Conservation (phyloP, 2,888 invertebrate species). For the Entomobrya multifasciata region DNA sequence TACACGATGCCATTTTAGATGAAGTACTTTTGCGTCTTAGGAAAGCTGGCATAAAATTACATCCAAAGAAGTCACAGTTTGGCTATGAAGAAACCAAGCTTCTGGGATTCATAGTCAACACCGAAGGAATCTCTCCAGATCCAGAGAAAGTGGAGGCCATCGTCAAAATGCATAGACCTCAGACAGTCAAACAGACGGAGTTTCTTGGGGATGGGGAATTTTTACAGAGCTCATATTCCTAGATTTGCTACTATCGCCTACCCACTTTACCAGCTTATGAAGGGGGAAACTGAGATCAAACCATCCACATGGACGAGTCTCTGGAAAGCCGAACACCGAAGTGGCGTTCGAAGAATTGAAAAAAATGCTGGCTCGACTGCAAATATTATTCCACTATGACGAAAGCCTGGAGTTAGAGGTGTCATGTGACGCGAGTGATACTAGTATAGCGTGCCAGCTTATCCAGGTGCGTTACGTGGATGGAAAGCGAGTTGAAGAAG, state of each 20-base stretch:
- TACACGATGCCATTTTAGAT: slow-evolving; percentile 77
- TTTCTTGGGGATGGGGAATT: slow-evolving; percentile 80
- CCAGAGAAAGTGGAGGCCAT: slow-evolving; percentile 77
- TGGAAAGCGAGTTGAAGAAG: background rate
- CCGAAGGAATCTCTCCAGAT: slow-evolving; percentile 78
- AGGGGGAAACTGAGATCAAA: slow-evolving; percentile 75
- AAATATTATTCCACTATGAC: background rate
- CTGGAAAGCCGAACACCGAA: slow-evolving; percentile 71
- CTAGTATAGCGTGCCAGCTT: background rate
- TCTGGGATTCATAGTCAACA: slow-evolving; percentile 80
- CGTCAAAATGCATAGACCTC: slow-evolving; percentile 28
- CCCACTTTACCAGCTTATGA: slow-evolving; percentile 78
- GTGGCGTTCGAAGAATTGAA: slow-evolving; percentile 73
- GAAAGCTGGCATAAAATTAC: slow-evolving; percentile 79
- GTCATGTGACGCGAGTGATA: background rate
- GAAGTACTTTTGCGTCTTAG: slow-evolving; percentile 71
- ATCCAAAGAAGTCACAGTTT: slow-evolving; percentile 79
- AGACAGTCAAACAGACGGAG: slow-evolving; percentile 68
- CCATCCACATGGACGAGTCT: slow-evolving; percentile 19
- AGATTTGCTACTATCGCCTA: slow-evolving; percentile 77
- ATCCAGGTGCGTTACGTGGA: background rate
- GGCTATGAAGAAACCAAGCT: slow-evolving; percentile 75
- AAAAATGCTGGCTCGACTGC: background rate
- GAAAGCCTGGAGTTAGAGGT: background rate
- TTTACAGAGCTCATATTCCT: slow-evolving; percentile 80